Evolutionary conservation across 2,113 vertebrate genomes (phyloP).

Genomic region (Spea multiplicata): DNA sequence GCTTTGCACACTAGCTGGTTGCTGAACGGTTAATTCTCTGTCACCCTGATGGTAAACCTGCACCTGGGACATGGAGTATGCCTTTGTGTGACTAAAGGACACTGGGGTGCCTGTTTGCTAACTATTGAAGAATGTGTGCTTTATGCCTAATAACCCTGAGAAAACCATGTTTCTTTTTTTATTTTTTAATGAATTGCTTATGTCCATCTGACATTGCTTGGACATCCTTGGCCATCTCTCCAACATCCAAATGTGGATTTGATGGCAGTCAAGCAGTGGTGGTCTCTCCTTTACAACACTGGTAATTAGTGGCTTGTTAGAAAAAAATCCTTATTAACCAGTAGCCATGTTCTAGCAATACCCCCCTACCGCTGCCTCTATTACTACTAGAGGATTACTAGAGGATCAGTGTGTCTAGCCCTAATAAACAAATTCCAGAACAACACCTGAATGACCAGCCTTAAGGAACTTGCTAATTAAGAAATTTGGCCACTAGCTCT

Average conservation of each 20-base stretch:
- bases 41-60: not conserved
- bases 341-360: constrained; percentile 51
- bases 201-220: constrained; percentile 27
- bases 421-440: constrained; percentile 64
- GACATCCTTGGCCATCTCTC: constrained; percentile 5
- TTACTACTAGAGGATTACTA: constrained; percentile 79
- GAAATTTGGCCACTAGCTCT: constrained; percentile 60
- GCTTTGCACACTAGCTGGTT: too few relatives aligned
- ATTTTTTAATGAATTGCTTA: constrained; percentile 4
- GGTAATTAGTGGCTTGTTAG: constrained; percentile 78
- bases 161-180: constrained; percentile 4
- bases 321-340: constrained; percentile 70
- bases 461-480: constrained; percentile 71
- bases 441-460: constrained; percentile 66
- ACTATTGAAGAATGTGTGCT: not conserved
- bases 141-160: constrained; percentile 34
- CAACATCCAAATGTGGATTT: constrained; percentile 4
- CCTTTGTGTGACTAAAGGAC: not conserved
- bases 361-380: constrained; percentile 59
- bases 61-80: not conserved
- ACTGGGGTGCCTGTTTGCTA: not conserved
- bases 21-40: too few relatives aligned
- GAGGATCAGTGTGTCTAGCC: constrained; percentile 73
- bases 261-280: constrained; percentile 72
- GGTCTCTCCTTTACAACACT: constrained; percentile 62